Conservation (phyloP, 2,113 vertebrate species). For the Spheniscus mendiculus region DNA sequence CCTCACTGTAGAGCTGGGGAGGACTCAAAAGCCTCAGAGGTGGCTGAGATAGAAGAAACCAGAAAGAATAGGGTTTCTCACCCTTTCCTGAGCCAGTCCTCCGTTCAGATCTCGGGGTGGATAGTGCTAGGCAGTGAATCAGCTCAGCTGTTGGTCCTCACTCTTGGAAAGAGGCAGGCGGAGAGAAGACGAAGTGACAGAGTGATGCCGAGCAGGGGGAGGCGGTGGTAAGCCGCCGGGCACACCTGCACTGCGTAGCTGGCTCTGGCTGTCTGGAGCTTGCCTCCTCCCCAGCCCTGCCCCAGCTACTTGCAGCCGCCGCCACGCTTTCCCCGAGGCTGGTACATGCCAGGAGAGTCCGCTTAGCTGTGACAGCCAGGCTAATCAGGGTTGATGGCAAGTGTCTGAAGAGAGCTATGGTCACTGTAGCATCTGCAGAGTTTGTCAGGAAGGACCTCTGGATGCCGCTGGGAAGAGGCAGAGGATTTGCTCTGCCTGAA, state of each 20-base stretch:
- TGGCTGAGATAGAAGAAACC: not conserved
- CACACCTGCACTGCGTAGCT: not conserved
- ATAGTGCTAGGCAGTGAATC: not conserved
- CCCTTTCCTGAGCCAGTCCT: not conserved
- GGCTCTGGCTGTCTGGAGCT: not conserved
- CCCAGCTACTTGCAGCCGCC: fast-evolving
- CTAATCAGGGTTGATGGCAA: slow-evolving; percentile 19
- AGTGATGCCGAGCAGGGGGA: not conserved
- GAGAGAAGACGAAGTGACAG: not conserved
- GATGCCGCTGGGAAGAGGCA: not conserved
- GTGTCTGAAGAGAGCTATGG: not conserved
- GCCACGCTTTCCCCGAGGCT: not conserved
- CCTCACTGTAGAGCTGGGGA: not conserved
- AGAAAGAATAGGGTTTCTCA: not conserved
- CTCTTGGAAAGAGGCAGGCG: not conserved
- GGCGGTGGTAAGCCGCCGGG: fast-evolving
- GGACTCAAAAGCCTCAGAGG: not conserved
- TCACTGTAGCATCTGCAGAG: not conserved
- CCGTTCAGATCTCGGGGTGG: fast-evolving
- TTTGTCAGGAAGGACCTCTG: not conserved
- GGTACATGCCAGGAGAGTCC: not conserved
- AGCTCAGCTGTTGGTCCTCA: not conserved
- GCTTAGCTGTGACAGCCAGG: not conserved
- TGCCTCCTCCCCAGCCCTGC: not conserved
- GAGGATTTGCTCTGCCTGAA: not conserved